Evolutionary conservation across 2,113 vertebrate species (phyloP), one percentile per base, ranked within the genome.

Genomic region (Ceyx melanurus): DNA sequence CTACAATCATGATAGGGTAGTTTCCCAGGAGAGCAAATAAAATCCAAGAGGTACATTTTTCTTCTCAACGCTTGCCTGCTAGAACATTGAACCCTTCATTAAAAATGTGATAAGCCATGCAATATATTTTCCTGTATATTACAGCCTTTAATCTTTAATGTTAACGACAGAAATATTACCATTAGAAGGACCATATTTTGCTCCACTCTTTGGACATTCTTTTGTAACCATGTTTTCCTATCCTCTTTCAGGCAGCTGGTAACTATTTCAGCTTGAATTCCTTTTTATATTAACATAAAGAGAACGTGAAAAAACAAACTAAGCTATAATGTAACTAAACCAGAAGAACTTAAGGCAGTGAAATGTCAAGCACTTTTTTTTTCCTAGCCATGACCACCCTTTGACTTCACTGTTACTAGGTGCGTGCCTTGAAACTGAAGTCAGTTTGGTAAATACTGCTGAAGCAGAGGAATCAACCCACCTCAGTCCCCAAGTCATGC

Each of bases 11-110:
- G 85, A 89, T 86, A 73, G 82, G 65, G 60, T 82, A 84, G 84
- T 71, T 83, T 95, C 96, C 87, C 97, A 92, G 56, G 96, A 89
- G 94, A 95, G 84, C 81, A 97, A 96, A 97, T 96, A 93, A 97
- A 97, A 96, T 82, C 86, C 93, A 92, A 81, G 94, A 94, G 85
- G 85, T 87, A 56, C 76, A 90, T 96, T 96, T 95, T 96, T 88
- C 91, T 95, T 94, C 89, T 91, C 77, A 79, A 72, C 7, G 8
- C 80, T 89, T 92, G 93, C 90, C 80, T 91, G 78, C 93, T 90
- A 1, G 60, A 94, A 92, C 15, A 26, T 70, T 90, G 95, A 95
- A 89, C 54, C 85, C 80, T 54, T 95, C 94, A 87, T 89, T 93
- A 95, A 94, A 97, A 96, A 86, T 95, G 94, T 74, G 89, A 90